Evolutionary conservation across 2,888 invertebrate species (phyloP).

Genomic region (Venusia cambrica): DNA sequence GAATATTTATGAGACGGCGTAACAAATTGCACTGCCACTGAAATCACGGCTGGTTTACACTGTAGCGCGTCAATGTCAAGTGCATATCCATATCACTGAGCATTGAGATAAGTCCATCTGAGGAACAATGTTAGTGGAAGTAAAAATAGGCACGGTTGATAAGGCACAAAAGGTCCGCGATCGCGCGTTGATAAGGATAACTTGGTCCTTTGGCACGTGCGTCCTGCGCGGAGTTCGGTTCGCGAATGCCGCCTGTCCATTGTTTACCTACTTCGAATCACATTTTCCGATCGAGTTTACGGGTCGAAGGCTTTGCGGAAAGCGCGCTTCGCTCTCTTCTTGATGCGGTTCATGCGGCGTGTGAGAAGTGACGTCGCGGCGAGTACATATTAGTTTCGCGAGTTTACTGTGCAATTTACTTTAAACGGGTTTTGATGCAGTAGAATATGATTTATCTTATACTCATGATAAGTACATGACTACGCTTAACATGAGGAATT

Average conservation of each 20-base stretch:
- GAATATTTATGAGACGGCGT: slow-evolving; percentile 57
- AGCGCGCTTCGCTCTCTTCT: slow-evolving; percentile 9
- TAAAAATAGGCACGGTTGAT: slow-evolving; percentile 53
- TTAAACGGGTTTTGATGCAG: too few species aligned
- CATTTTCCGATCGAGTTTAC: slow-evolving; percentile 74
- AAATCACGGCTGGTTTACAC: slow-evolving; percentile 46
- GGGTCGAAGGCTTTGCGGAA: slow-evolving; percentile 62
- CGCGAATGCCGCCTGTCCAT: slow-evolving; percentile 73
- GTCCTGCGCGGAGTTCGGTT: slow-evolving; percentile 61
- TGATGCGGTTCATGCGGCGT: slow-evolving; percentile 11
- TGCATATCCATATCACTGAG: slow-evolving; percentile 49
- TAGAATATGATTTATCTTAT: too few species aligned
- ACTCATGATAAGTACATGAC: too few species aligned
- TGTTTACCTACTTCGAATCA: slow-evolving; percentile 72
- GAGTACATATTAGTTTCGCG: slow-evolving; percentile 5
- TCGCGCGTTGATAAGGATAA: slow-evolving; percentile 46
- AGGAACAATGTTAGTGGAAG: slow-evolving; percentile 40
- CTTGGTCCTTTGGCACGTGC: slow-evolving; percentile 57
- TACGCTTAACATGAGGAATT: too few species aligned
- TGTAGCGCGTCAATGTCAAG: slow-evolving; percentile 55
- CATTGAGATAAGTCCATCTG: slow-evolving; percentile 57
- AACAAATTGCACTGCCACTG: slow-evolving; percentile 55
- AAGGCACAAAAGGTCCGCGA: slow-evolving; percentile 57
- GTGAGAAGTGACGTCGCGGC: slow-evolving; percentile 15
- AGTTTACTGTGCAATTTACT: slow-evolving; percentile 6